phyloP scores from a whole-genome alignment of 2,888 invertebrate species.

The Hermodice carunculata region DNA sequence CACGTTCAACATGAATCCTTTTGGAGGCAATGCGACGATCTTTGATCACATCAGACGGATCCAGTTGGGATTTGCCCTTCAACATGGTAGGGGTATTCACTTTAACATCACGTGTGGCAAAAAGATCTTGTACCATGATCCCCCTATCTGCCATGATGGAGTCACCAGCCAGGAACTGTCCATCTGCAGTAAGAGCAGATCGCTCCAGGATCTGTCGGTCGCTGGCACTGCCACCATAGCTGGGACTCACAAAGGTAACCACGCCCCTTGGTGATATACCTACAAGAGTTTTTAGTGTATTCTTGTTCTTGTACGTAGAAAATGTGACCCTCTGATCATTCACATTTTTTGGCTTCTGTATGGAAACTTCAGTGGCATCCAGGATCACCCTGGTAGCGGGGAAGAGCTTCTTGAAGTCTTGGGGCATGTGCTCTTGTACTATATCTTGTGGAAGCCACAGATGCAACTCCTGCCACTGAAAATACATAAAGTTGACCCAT shows the following conservation, averaged over 20 bases:
- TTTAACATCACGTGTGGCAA: too few relatives aligned
- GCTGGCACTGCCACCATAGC: constrained; percentile 48
- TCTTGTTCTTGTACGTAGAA: constrained; percentile 48
- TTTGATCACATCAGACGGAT: constrained; percentile 38
- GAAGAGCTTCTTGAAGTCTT: constrained; percentile 39
- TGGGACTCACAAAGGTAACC: constrained; percentile 37
- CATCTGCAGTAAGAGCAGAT: too few relatives aligned
- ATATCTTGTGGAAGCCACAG: constrained; percentile 36
- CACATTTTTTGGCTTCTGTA: constrained; percentile 41
- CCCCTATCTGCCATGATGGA: constrained; percentile 31
- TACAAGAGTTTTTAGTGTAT: constrained; percentile 43
- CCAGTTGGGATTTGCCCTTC: too few relatives aligned
- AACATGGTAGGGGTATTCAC: too few relatives aligned
- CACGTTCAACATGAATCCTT: constrained; percentile 41
- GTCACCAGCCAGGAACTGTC: too few relatives aligned
- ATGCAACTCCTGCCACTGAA: too few relatives aligned
- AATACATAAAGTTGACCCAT: too few relatives aligned
- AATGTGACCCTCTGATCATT: constrained; percentile 43
- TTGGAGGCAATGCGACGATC: constrained; percentile 43
- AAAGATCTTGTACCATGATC: too few relatives aligned
- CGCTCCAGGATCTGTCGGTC: constrained; percentile 33
- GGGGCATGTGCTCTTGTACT: constrained; percentile 35
- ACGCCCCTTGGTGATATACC: constrained; percentile 46
- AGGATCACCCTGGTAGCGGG: constrained; percentile 43
- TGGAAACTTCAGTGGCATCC: constrained; percentile 47